Percentiles rank a stretch among this genome's conserved stretches.
phyloP scores from a whole-genome alignment of 2,888 invertebrate genomes.

The Amblyjoppa fuscipennis region DNA sequence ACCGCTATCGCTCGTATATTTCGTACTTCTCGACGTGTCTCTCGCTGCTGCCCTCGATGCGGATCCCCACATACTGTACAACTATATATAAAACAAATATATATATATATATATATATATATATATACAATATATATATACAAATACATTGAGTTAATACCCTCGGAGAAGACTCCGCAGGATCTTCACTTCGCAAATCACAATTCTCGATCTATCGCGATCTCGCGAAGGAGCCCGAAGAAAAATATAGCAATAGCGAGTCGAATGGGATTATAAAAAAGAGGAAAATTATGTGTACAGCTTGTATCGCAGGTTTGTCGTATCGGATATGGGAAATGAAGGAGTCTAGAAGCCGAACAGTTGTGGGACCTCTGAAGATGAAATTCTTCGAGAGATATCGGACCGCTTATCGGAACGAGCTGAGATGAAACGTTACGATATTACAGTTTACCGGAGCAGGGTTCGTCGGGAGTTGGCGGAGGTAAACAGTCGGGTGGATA shows the following conservation, averaged over 20 bases:
- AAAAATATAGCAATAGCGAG: constrained; percentile 50
- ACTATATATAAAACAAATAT: background rate
- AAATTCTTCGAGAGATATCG: constrained; percentile 39
- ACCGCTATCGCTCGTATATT: constrained; percentile 80
- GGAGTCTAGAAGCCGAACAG: background rate
- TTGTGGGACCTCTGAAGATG: constrained; percentile 16
- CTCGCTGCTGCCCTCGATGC: constrained; percentile 42
- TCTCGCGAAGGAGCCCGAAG: constrained; percentile 21
- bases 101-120: background rate
- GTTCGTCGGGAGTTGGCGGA: background rate
- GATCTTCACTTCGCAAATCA: constrained; percentile 56
- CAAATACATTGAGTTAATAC: background rate
- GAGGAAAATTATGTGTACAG: constrained; percentile 30
- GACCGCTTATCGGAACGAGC: constrained; percentile 35
- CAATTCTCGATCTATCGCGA: constrained; percentile 63
- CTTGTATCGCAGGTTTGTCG: constrained; percentile 18
- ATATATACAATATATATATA: constrained; percentile 17
- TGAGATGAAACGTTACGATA: constrained; percentile 54
- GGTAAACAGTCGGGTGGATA: constrained; percentile 38
- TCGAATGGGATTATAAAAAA: constrained; percentile 19
- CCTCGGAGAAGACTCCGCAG: constrained; percentile 8
- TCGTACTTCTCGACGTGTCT: constrained; percentile 63
- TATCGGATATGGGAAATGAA: constrained; percentile 10
- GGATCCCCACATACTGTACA: constrained; percentile 29
- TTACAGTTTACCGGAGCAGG: constrained; percentile 20